Evolutionary conservation across 35 echinoderm and acorn worm genomes (phyloP).

Genomic region (Strongylocentrotus purpuratus): DNA sequence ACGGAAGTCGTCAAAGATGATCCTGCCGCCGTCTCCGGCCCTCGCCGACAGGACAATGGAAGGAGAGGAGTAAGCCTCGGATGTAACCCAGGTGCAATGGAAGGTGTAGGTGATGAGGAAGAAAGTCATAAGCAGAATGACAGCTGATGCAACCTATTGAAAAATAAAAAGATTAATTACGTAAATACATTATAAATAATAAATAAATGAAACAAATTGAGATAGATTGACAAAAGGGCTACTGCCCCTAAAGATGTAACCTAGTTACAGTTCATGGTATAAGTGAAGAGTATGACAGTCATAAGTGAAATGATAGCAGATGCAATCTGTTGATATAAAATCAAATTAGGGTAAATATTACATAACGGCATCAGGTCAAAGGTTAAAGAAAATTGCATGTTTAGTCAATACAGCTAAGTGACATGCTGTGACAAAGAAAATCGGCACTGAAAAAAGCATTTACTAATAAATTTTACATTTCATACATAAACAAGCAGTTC

Average conservation of each 20-base stretch:
- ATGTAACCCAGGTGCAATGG: constrained; percentile 98
- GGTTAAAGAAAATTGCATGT: no score
- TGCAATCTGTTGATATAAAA: not conserved
- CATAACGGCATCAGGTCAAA: no score
- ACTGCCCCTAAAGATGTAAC: no score
- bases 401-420: no score
- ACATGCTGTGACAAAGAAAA: no score
- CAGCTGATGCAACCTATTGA: constrained; percentile 76
- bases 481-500: no score
- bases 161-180: not conserved
- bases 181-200: no score
- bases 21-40: constrained; percentile 88
- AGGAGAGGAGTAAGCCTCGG: constrained; percentile 90
- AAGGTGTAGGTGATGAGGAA: constrained; percentile 99
- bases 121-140: constrained; percentile 82
- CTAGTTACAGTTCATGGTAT: not conserved
- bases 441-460: no score
- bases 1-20: constrained; percentile 99
- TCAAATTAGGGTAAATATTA: not conserved
- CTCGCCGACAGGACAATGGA: constrained; percentile 91
- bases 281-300: not conserved
- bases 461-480: no score
- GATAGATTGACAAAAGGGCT: no score
- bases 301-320: no score
- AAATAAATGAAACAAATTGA: no score